A percentile compares a stretch with the other conserved stretches of the same genome.
Evolutionary conservation across 2,797 vertebrate species (phyloP).

Genomic region (Chiloscyllium punctatum): DNA sequence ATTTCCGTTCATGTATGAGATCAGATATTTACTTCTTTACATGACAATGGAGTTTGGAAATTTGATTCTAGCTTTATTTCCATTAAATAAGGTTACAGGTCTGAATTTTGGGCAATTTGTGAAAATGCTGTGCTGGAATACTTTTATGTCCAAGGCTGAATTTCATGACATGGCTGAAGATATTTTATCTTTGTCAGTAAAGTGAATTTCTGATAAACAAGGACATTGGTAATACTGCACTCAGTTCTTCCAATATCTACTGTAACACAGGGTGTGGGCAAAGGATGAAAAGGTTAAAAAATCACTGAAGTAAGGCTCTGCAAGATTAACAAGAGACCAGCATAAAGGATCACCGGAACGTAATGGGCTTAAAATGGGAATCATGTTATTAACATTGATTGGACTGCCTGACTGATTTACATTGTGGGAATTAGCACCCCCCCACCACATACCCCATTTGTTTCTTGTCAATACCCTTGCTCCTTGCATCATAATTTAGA

Average conservation of each 20-base stretch:
- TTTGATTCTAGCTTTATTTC: background rate
- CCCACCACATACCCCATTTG: background rate
- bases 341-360: background rate
- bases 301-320: background rate
- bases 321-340: background rate
- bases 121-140: background rate
- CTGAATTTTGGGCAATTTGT: background rate
- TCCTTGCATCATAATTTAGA: background rate
- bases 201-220: background rate
- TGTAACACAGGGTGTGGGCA: background rate
- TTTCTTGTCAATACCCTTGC: background rate
- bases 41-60: background rate
- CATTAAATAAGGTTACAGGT: background rate
- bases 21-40: background rate
- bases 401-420: background rate
- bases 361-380: background rate
- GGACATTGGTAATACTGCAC: background rate
- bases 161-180: background rate
- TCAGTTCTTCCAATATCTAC: too few species aligned
- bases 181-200: background rate
- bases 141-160: background rate
- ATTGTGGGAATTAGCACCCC: too few species aligned
- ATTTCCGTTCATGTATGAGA: background rate
- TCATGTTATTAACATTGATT: conserved; percentile 11
- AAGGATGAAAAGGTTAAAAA: background rate